Base-by-base conservation (phyloP, 2,888 invertebrate genomes). In the Desoria tigrina region DNA sequence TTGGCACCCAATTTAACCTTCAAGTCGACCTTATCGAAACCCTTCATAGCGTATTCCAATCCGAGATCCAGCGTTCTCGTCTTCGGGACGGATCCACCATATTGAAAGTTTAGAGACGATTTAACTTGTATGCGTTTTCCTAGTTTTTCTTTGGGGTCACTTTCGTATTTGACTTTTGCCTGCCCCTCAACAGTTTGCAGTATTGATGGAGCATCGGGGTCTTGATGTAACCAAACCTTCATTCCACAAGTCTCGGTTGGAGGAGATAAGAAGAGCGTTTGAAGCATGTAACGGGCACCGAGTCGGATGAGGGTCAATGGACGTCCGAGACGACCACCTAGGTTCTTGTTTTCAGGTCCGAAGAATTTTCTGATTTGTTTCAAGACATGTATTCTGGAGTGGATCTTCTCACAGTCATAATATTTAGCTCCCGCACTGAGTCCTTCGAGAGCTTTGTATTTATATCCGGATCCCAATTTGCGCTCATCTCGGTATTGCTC, bases 281-380 rank as follows among this genome's bases (percentile, higher is more conserved):
- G 68, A 45, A 70, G 61, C 42, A 72, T 60, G 61, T 75, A 73
- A 42, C 69, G 68, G 32, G 72, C 49, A 21, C 74, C 74, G 51
- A 74, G 66, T 56, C 72, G 70, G 68, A 72, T 18, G 63, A 70
- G 72, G 55, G 68, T 72, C 26, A 72, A 50, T 26, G 69, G 59
- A 16, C 70, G 65, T 27, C 70, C 69, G 37, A 72, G 37, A 24
- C 74, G 72, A 28, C 70, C 69, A 57, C 69, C 74, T 39, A 64
- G 24, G 58, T 75, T 75, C 71, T 75, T 75, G 70, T 72, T 71
- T 37, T 74, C 74, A 14, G 74, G 72, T 66, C 73, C 72, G 65
- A 73, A 74, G 67, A 72, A 69, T 65, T 75, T 75, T 18, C 69
- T 60, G 61, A 75, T 60, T 60, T 66, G 65, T 24, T 69, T 66